Conservation (phyloP, 2,888 invertebrate genomes). For the Chironomus tentans region DNA sequence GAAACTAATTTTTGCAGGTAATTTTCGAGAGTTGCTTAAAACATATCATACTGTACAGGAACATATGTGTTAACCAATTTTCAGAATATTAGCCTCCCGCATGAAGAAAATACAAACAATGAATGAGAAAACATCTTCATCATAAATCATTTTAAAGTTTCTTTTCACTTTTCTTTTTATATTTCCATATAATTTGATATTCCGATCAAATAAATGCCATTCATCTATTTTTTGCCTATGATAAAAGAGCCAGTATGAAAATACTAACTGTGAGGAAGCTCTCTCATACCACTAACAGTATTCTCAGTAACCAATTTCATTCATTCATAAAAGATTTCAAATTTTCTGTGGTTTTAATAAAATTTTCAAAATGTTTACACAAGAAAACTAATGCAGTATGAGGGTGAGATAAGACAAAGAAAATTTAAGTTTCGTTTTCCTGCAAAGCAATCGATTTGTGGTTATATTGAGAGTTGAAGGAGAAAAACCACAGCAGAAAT, state of each 20-base stretch:
- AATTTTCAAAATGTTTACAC: not conserved
- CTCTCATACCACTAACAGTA: not conserved
- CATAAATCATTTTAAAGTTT: not conserved
- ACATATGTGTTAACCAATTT: not conserved
- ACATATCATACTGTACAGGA: too few relatives aligned
- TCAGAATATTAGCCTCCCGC: too few relatives aligned
- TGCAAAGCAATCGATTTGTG: not conserved
- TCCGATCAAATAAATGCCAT: constrained; percentile 6
- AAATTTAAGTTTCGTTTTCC: not conserved
- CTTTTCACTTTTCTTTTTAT: not conserved
- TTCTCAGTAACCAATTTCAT: not conserved
- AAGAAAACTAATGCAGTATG: not conserved
- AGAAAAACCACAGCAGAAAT: not conserved
- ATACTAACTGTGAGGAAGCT: too few relatives aligned
- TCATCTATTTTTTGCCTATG: not conserved
- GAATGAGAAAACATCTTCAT: not conserved
- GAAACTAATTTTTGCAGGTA: too few relatives aligned
- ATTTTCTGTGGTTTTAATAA: not conserved
- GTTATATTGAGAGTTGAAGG: not conserved
- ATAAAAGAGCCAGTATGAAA: not conserved
- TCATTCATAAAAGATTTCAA: constrained; percentile 3
- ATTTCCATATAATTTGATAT: not conserved
- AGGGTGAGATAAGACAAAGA: not conserved
- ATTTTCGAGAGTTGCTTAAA: too few relatives aligned
- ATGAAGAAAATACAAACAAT: too few relatives aligned